Conservation (phyloP, 1,140 invertebrate genomes). For the Camponotus pennsylvanicus region DNA sequence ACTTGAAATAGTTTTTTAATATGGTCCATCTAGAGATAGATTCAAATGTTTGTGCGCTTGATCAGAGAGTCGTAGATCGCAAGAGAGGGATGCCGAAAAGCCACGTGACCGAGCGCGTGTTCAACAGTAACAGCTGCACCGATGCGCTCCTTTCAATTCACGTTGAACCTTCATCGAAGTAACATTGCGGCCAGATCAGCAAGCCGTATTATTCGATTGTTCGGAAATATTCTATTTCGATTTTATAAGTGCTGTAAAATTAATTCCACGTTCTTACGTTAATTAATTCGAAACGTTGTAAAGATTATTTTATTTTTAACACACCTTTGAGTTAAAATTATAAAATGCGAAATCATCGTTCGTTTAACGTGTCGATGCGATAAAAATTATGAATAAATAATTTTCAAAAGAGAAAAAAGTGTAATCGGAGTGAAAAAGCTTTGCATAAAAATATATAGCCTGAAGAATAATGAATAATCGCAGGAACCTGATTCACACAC, state of each 20-base stretch:
- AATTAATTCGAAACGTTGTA: background rate
- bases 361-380: background rate
- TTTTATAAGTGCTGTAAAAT: background rate
- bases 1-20: background rate
- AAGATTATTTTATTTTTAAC: background rate
- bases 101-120: conserved; percentile 76
- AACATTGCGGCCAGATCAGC: background rate
- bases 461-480: conserved; percentile 37
- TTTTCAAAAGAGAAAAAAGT: conserved; percentile 13
- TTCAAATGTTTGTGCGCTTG: background rate
- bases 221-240: background rate
- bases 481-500: conserved; percentile 22
- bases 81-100: background rate
- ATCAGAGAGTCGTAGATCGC: background rate
- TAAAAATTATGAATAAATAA: conserved; percentile 17
- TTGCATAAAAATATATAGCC: background rate
- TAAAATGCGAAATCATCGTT: background rate
- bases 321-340: background rate
- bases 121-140: conserved; percentile 72
- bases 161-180: conserved; percentile 65
- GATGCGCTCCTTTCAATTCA: conserved; percentile 72
- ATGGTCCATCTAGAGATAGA: background rate
- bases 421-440: conserved; percentile 3
- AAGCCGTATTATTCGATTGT: background rate
- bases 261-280: background rate